Base-by-base conservation (phyloP, 2,113 vertebrate genomes). In the Ginglymostoma cirratum region DNA sequence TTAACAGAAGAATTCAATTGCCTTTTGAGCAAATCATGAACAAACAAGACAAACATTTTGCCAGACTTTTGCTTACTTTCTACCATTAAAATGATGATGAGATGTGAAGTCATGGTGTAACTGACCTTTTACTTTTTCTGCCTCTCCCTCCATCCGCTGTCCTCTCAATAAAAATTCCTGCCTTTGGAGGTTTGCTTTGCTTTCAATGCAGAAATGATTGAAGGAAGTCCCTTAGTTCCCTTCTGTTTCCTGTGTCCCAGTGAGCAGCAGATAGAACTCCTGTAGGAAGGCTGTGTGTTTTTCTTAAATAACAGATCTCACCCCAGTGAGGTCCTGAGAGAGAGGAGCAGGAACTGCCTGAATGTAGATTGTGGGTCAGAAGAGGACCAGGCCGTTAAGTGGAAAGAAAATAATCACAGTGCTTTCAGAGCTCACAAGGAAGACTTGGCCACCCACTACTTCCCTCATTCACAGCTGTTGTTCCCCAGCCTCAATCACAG, bases 1-100 rank as follows among this genome's bases (percentile, higher is more conserved):
- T 65, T 55, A 92, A 65, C 55, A 65, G 89, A 34, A 92, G 89
- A 92, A 65, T 66, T 92, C 55, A 92, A 92, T 92, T 92, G n/a
- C 34, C 55, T 92, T 92, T 65, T 19, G n/a, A 92, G n/a, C 89
- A 21, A 65, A 34, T 92, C 89, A 92, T 65, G 19, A 80, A 17
- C 7, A 80, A 80, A 42, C 10, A 38, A 2, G 15, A 80, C 15
- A 80, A 80, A n/a, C 89, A n/a, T 65, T 65, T 65, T 14, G 5
- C 55, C 55, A n/a, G n/a, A 19, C 52, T n/a, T 92, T 92, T 92
- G n/a, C 30, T 92, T 12, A 92, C 34, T 92, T 66, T 55, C 30
- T 65, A n/a, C 27, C 3, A 90, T 38, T 61, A 19, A 38, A 61
- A 55, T 7, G 14, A 89, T 52, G 48, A 89, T 34, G 87, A 34